phyloP scores from a whole-genome alignment of 2,113 vertebrate species.

The Eclectus roratus region DNA sequence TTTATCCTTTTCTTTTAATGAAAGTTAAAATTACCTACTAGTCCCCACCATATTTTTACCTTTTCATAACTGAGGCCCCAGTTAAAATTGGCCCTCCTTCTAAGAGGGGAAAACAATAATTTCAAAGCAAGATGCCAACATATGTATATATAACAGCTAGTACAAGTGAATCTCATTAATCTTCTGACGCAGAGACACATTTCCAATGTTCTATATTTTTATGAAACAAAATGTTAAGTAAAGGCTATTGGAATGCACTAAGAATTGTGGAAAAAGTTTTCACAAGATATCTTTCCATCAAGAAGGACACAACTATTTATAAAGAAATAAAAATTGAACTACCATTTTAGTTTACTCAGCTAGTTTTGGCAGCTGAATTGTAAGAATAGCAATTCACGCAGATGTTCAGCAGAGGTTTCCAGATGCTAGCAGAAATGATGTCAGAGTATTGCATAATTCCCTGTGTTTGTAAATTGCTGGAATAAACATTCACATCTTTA shows the following conservation, averaged over 20 bases:
- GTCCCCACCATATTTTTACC: not conserved
- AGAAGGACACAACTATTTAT: not conserved
- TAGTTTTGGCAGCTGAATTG: slow-evolving; percentile 38
- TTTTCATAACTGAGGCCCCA: not conserved
- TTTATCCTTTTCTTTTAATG: not conserved
- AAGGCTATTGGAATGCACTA: not conserved
- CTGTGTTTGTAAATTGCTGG: slow-evolving; percentile 55
- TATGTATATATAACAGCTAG: not conserved
- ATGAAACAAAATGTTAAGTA: not conserved
- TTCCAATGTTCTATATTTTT: not conserved
- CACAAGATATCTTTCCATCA: not conserved
- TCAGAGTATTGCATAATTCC: slow-evolving; percentile 43
- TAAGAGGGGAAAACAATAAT: not conserved
- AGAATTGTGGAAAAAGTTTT: not conserved
- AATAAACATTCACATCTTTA: slow-evolving; percentile 58
- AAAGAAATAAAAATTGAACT: slow-evolving; percentile 12
- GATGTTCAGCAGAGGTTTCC: slow-evolving; percentile 48
- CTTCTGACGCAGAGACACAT: not conserved
- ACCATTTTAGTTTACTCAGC: slow-evolving; percentile 10
- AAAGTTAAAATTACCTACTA: not conserved
- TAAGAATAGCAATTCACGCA: slow-evolving; percentile 46
- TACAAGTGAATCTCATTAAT: not conserved
- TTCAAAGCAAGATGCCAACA: not conserved
- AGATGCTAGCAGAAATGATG: slow-evolving; percentile 35
- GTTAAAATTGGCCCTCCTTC: not conserved